phyloP scores from a whole-genome alignment of 2,888 invertebrate genomes.

The Drosophila engyochracea region DNA sequence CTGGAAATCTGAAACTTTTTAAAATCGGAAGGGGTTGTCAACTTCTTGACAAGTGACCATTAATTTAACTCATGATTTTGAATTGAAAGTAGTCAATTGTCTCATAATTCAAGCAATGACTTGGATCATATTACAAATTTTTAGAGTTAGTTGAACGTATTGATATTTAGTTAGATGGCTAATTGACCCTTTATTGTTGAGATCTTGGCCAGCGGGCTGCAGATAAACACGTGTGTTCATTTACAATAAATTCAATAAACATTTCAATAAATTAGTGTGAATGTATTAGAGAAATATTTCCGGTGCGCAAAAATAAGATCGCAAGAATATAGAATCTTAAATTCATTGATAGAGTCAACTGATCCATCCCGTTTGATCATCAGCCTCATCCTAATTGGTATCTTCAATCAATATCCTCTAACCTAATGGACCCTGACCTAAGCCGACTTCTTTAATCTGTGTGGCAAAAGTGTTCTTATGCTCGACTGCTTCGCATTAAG shows the following conservation, averaged over 20 bases:
- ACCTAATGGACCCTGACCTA: slow-evolving; percentile 83
- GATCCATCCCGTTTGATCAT: slow-evolving; percentile 39
- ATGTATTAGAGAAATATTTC: slow-evolving; percentile 58
- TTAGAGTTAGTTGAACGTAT: background rate
- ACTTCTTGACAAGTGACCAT: slow-evolving; percentile 46
- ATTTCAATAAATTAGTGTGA: slow-evolving; percentile 60
- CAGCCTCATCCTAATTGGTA: slow-evolving; percentile 42
- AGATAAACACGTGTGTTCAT: too few relatives aligned
- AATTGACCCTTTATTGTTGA: slow-evolving; percentile 37
- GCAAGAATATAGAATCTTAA: slow-evolving; percentile 1
- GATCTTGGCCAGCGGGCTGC: slow-evolving; percentile 32
- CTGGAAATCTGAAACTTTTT: slow-evolving; percentile 65
- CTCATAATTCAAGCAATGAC: slow-evolving; percentile 52
- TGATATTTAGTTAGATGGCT: background rate
- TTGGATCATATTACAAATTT: slow-evolving; percentile 27
- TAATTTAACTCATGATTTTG: slow-evolving; percentile 30
- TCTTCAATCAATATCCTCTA: slow-evolving; percentile 80
- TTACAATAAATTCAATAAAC: slow-evolving; percentile 67
- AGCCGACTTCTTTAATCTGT: slow-evolving; percentile 66
- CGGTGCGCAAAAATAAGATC: slow-evolving; percentile 12
- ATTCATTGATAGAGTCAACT: slow-evolving; percentile 47
- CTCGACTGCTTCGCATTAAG: slow-evolving; percentile 55
- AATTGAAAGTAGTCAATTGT: slow-evolving; percentile 26
- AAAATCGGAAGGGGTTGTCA: slow-evolving; percentile 4
- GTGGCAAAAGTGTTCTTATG: slow-evolving; percentile 78